Evolutionary conservation across 2,888 invertebrate genomes (phyloP).

Genomic region (Apantesis nais): DNA sequence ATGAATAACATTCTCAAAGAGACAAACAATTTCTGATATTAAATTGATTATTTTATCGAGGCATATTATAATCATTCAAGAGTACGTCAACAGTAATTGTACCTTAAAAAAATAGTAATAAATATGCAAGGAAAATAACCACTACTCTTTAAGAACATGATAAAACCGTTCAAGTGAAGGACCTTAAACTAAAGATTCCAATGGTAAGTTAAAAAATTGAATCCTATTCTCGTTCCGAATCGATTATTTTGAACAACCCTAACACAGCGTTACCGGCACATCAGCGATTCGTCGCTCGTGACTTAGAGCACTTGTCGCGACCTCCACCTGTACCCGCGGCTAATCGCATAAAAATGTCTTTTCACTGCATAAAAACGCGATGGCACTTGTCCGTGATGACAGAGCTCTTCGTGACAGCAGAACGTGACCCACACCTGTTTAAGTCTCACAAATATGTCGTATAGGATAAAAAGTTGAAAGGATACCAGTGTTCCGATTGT

Average conservation of each 20-base stretch:
- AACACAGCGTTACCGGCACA: constrained; percentile 33
- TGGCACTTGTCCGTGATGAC: constrained; percentile 56
- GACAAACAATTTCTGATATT: neutral
- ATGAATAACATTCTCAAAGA: too few species aligned
- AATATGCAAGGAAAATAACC: neutral
- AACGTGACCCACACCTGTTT: constrained; percentile 68
- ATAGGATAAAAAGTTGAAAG: constrained; percentile 44
- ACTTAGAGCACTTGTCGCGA: constrained; percentile 62
- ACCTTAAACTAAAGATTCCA: neutral
- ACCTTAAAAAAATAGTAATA: too few species aligned
- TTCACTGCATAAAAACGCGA: constrained; percentile 57
- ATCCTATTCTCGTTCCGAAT: constrained; percentile 37
- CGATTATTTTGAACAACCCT: constrained; percentile 37
- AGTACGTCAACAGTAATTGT: neutral
- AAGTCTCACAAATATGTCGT: constrained; percentile 57
- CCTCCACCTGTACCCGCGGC: constrained; percentile 75
- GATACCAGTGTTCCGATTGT: constrained; percentile 45
- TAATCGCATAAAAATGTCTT: constrained; percentile 66
- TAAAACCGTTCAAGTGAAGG: neutral
- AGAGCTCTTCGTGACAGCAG: constrained; percentile 46
- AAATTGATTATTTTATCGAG: neutral
- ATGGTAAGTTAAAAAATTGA: constrained; percentile 17
- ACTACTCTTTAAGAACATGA: neutral
- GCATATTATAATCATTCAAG: neutral
- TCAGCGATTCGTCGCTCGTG: constrained; percentile 55